phyloP scores from a whole-genome alignment of 2,797 vertebrate species.

The Cuniculus paca region DNA sequence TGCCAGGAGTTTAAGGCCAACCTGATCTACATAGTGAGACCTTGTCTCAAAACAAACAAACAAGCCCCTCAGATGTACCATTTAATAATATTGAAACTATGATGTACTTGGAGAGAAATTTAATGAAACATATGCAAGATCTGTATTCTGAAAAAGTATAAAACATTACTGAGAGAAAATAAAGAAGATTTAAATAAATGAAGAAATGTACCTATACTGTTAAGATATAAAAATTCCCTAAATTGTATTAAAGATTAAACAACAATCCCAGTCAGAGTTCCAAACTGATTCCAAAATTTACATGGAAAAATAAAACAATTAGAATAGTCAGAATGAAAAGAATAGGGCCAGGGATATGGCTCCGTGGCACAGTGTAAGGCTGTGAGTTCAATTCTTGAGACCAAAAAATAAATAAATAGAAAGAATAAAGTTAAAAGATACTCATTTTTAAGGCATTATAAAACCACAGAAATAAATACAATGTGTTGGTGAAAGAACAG shows the following conservation, averaged over 20 bases:
- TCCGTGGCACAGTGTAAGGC: too few species aligned
- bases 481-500: not conserved
- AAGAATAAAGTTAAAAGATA: not conserved
- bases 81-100: not conserved
- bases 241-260: not conserved
- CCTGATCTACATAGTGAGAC: not conserved
- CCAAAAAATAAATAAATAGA: too few species aligned
- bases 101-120: not conserved
- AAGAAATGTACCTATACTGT: not conserved
- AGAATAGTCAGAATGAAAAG: not conserved
- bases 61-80: not conserved
- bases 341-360: not conserved
- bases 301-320: not conserved
- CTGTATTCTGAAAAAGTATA: not conserved
- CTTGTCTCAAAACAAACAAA: not conserved
- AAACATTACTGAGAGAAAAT: not conserved
- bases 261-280: not conserved
- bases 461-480: not conserved
- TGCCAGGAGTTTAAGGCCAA: not conserved
- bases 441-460: too few species aligned
- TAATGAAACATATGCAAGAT: not conserved
- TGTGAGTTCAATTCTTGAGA: too few species aligned
- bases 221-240: not conserved
- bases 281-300: not conserved
- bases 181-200: not conserved